A percentile compares a stretch with the other conserved stretches of the same genome.
Evolutionary conservation across 1,140 invertebrate genomes (phyloP).

Genomic region (Aphidius gifuensis): DNA sequence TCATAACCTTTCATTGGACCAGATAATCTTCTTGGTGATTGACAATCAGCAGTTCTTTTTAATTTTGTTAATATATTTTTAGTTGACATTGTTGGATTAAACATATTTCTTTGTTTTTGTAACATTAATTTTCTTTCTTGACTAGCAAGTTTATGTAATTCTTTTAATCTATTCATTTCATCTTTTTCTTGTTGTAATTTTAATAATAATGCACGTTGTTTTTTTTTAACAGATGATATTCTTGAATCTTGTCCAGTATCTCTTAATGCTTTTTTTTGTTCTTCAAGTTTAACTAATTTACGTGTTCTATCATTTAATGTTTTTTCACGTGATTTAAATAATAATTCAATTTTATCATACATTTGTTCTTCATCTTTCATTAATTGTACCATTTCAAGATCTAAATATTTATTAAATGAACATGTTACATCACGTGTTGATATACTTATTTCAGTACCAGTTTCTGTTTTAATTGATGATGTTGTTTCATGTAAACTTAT

Average conservation of each 20-base stretch:
- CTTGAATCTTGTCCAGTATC: slow-evolving; percentile 56
- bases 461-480: slow-evolving; percentile 53
- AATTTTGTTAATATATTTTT: slow-evolving; percentile 53
- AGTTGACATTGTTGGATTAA: slow-evolving; percentile 54
- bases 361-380: slow-evolving; percentile 52
- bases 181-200: slow-evolving; percentile 57
- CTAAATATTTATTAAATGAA: slow-evolving; percentile 52
- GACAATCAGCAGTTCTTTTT: slow-evolving; percentile 50
- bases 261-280: slow-evolving; percentile 54
- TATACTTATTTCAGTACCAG: slow-evolving; percentile 53
- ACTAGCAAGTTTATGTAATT: slow-evolving; percentile 51
- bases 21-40: slow-evolving; percentile 49
- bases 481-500: slow-evolving; percentile 55
- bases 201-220: slow-evolving; percentile 54
- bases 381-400: slow-evolving; percentile 51
- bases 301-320: slow-evolving; percentile 60
- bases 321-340: slow-evolving; percentile 58
- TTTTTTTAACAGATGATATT: slow-evolving; percentile 57
- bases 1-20: slow-evolving; percentile 55
- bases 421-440: slow-evolving; percentile 51
- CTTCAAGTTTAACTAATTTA: slow-evolving; percentile 58
- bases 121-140: slow-evolving; percentile 52
- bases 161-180: slow-evolving; percentile 56
- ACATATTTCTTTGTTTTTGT: slow-evolving; percentile 52
- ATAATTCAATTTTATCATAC: slow-evolving; percentile 54